Base-by-base conservation (phyloP, 2,888 invertebrate species). In the Osmoderma eremita region DNA sequence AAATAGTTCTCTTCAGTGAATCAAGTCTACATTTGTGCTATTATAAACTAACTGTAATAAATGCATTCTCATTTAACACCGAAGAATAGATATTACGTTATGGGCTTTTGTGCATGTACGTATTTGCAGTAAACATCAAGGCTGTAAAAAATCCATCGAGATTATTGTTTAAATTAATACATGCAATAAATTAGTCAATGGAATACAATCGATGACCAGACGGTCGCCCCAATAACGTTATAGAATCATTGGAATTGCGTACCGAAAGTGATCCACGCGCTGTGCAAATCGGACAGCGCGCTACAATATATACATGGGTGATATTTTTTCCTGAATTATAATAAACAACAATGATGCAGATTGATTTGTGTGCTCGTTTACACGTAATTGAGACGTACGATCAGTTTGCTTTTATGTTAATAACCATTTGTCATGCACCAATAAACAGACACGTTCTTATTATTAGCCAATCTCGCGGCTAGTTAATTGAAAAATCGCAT, bases 181-280 rank as follows among this genome's bases (percentile, higher is more conserved):
- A 18, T 36, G 65, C 65, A 53, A 65, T 65, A 65, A 65, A 65
- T 65, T 54, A 65, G 65, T 65, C 48, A 65, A 65, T 65, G 48
- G 45, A 54, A 45, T 17, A 54, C 54, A 65, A 65, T 65, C 65
- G 56, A 54, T 17, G 65, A 65, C 54, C 65, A 65, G 51, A 56
- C 56, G 22, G 56, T 56, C 41, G 56, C 15, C 41, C 41, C 41
- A 56, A 56, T 56, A 41, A 41, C 24, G 41, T 56, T 56, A 42
- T 15, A 22, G 56, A 39, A 6, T 41, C 22, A 22, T 41, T 8
- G 22, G 56, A 56, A 56, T 56, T 22, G 42, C 39, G 42, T 56
- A 20, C 56, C 13, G 8, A 41, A 56, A 10, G 20, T 22, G 39
- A 41, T 12, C n/a, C 41, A 51, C 20, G 20, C 20, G 22, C 20